Base-by-base conservation (phyloP, 1,140 invertebrate genomes). In the Drosophila melanica region DNA sequence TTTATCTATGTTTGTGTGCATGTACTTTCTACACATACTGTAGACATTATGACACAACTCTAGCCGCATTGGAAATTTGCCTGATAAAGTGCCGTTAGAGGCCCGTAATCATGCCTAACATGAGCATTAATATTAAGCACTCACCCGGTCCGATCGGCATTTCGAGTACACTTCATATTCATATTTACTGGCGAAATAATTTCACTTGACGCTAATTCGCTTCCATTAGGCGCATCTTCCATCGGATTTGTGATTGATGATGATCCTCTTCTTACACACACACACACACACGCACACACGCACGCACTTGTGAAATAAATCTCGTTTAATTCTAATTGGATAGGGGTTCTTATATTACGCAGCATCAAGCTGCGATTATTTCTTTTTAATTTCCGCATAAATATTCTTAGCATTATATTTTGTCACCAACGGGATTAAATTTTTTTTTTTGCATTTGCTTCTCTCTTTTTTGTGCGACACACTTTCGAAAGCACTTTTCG, bases 41-140 rank as follows among this genome's bases (percentile, higher is more conserved):
- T 33, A 59, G 50, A 75, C 58, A 84, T 79, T 84, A 84, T 84
- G 80, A 86, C 81, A 85, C 81, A 75, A 51, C n/a, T n/a, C n/a
- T n/a, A 12, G 54, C 53, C 20, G 44, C 27, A 9, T 18, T 57
- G 33, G 45, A 68, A 51, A 60, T 68, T 47, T 68, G 16, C 51
- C 14, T 58, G 6, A 48, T 18, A 10, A 18, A 27, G 14, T 48
- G 37, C 68, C 68, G 68, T 71, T 71, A 65, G 68, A 41, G 33
- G 16, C 35, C 42, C 37, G 60, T 27, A 55, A 39, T 3, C 67
- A 55, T 63, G 37, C 10, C 47, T 23, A 51, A 18, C 44, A 33
- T 71, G 45, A 51, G 44, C 62, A 65, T 65, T 18, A 35, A 71
- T 51, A 57, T 50, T 66, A 53, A 30, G 47, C 60, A 58, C 45